Base-by-base conservation (phyloP, 92 coral and sea anemone genomes). In the Paramuricea clavata region DNA sequence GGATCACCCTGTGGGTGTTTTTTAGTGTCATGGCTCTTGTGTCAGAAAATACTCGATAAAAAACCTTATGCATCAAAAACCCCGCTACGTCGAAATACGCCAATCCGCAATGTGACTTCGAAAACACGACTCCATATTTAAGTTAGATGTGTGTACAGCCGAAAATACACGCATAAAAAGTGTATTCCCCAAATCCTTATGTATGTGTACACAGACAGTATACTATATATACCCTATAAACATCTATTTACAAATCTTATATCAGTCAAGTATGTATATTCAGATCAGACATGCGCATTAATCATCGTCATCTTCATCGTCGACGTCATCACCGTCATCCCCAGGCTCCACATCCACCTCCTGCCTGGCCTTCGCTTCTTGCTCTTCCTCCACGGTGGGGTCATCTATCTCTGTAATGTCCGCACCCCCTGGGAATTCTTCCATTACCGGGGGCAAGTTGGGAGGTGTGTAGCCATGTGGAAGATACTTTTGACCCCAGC, bases 321-420 rank as follows among this genome's bases (percentile, higher is more conserved):
- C 99, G 27, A 90, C 95, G 74, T 97, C 99, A n/a, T 97, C 99
- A 88, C 92, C 87, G 59, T 97, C 98, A 52, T 94, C 99, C 22
- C 95, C 99, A 2, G 95, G 98, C 73, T 94, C 99, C 90, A 93
- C 85, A 1, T 94, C 98, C 17, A 92, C 98, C 57, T 97, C 97
- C 83, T 94, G 97, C 2, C 98, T 97, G 25, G 92, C 91, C 90
- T 94, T 97, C 71, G 93, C 91, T 0, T 96, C 99, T 36, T 84
- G 87, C 64, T 97, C 99, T 87, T 97, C 99, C 84, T 97, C 99
- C 27, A 94, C 99, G 13, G 99, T 97, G 2, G 99, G 99, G 84
- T 97, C 99, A 68, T 97, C 99, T 0, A 97, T 92, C 83, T 97
- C 99, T 9, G 97, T 94, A 49, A 94, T 93, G 52, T 97, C 98